Conservation (phyloP, 2,888 invertebrate genomes). For the Amorpha juglandis region DNA sequence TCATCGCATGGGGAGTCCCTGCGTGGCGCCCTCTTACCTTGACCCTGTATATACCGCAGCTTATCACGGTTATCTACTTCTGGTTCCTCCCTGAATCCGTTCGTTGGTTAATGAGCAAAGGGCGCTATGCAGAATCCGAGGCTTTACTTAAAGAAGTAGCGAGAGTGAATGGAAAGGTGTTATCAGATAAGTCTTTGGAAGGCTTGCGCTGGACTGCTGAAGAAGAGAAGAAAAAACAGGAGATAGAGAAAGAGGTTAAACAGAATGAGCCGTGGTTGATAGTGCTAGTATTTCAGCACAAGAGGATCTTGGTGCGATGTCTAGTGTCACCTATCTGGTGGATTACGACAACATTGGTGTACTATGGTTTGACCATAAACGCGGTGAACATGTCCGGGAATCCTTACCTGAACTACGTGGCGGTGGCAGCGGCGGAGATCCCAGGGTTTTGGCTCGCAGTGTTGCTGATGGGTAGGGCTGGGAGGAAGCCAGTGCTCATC, state of each 20-base stretch:
- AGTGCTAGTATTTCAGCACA: conserved; percentile 59
- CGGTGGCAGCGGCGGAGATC: conserved; percentile 86
- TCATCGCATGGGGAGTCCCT: conserved; percentile 87
- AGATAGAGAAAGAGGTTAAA: conserved; percentile 40
- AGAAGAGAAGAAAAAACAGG: conserved; percentile 51
- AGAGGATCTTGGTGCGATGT: conserved; percentile 55
- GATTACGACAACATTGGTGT: conserved; percentile 86
- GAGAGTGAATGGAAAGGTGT: conserved; percentile 77
- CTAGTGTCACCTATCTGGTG: conserved; percentile 80
- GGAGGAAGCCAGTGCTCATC: conserved; percentile 84
- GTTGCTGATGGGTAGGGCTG: conserved; percentile 82
- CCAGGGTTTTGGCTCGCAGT: conserved; percentile 87
- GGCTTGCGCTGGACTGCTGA: conserved; percentile 54
- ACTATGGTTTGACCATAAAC: conserved; percentile 86
- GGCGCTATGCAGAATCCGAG: conserved; percentile 86
- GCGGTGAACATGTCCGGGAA: conserved; percentile 86
- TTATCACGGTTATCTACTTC: conserved; percentile 86
- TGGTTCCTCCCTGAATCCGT: conserved; percentile 89
- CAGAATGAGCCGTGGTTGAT: conserved; percentile 61
- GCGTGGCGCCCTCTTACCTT: conserved; percentile 88
- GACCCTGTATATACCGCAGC: conserved; percentile 87
- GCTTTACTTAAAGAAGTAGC: conserved; percentile 85
- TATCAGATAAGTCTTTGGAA: conserved; percentile 63
- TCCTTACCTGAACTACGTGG: conserved; percentile 85
- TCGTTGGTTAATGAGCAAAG: conserved; percentile 90